phyloP scores from a whole-genome alignment of 2,888 invertebrate genomes.

The Agonum fuliginosum region DNA sequence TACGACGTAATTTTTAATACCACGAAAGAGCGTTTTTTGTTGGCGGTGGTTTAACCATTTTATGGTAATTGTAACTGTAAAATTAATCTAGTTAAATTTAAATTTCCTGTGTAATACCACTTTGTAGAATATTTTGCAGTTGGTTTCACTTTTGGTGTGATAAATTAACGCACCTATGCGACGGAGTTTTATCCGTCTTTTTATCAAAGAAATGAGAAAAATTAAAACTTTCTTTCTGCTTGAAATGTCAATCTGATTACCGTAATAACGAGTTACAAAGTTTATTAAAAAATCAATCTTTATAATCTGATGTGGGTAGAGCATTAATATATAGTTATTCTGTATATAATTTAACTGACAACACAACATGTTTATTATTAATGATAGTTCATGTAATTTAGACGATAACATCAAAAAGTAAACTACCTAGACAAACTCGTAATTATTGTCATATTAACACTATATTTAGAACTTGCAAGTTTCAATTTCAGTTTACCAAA shows the following conservation, averaged over 20 bases:
- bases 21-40: conserved; percentile 17
- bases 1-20: conserved; percentile 20
- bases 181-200: not conserved
- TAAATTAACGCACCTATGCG: not conserved
- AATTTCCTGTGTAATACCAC: conserved; percentile 15
- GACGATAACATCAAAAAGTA: conserved; percentile 7
- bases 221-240: conserved; percentile 26
- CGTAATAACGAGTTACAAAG: conserved; percentile 13
- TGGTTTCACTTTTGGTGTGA: not conserved
- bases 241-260: conserved; percentile 38
- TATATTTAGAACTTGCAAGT: not conserved
- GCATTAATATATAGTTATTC: not conserved
- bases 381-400: not conserved
- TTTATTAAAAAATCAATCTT: conserved; percentile 24
- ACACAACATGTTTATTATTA: not conserved
- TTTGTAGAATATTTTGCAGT: conserved; percentile 26
- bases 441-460: not conserved
- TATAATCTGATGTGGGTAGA: conserved; percentile 16
- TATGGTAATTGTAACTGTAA: conserved; percentile 24
- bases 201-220: conserved; percentile 4
- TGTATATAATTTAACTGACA: not conserved
- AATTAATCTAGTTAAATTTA: conserved; percentile 40
- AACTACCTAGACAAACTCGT: not conserved
- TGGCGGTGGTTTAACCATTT: conserved; percentile 22
- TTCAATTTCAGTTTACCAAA: no score